Percentiles rank a stretch among this genome's conserved stretches.
These are phyloP conservation scores for Umimayanthus kanabou DNA, from an alignment of 92 coral and sea anemone genomes.

Conservation along the genomic window DNA sequence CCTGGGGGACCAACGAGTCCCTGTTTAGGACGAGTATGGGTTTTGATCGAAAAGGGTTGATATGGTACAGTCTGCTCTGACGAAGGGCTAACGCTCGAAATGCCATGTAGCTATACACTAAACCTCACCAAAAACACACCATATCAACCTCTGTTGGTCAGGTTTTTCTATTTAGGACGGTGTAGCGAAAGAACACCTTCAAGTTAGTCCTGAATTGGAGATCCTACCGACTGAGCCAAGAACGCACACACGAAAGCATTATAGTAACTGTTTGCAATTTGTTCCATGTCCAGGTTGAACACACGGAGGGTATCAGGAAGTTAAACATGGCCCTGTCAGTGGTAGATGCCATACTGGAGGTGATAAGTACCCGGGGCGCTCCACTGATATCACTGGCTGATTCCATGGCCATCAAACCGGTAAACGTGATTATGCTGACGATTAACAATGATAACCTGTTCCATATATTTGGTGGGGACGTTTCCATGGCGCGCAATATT, in stretches of 20 bases:
- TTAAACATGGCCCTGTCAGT: constrained; percentile 69
- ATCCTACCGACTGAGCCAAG: no score
- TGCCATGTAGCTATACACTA: no score
- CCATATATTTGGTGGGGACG: no score
- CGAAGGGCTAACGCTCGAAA: no score
- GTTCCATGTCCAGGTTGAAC: constrained; percentile 69
- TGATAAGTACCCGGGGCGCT: constrained; percentile 73
- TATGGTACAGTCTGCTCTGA: no score
- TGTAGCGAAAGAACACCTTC: no score
- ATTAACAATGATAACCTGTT: background rate
- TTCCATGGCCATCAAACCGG: constrained; percentile 87
- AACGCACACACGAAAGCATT: background rate
- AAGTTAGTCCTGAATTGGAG: background rate
- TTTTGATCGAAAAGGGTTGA: no score
- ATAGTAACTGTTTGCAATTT: background rate
- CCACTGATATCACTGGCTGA: constrained; percentile 88
- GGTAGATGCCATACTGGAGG: constrained; percentile 92
- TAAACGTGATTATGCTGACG: constrained; percentile 1
- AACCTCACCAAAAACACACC: no score
- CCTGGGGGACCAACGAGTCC: no score
- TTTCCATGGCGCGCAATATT: no score
- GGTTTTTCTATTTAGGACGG: background rate
- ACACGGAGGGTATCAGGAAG: constrained; percentile 88
- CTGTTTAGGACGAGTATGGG: no score
- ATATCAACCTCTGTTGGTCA: no score